Base-by-base conservation (phyloP, 2,797 vertebrate genomes). In the Lindbergichthys nudifrons region DNA sequence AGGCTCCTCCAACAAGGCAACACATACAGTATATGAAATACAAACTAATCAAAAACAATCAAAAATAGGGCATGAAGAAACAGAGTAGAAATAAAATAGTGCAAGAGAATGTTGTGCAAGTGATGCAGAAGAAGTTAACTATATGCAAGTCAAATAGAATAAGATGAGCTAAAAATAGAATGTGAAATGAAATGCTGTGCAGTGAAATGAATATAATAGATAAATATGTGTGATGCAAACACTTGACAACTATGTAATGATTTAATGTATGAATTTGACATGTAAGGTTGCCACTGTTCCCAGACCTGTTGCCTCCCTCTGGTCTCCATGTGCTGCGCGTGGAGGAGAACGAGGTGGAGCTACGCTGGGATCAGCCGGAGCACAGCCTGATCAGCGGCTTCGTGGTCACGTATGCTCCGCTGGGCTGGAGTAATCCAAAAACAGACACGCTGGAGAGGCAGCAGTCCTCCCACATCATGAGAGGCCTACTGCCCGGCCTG, bases 221-320 rank as follows among this genome's bases (percentile, higher is more conserved):
- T 30, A 30, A 30, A 30, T 30, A 30, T 36, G 32, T 36, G 6
- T 8, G 32, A 36, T 36, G 32, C 8, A 36, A 36, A 36, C 32
- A 36, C 6, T 36, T 36, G 32, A 62, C 73, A 75, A 23, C 62
- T 62, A 51, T 70, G 57, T 73, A 62, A 62, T 58, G 16, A 63
- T 79, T 62, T n/a, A 78, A 73, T 16, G 51, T 61, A 66, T 70
- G 75, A 57, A 78, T 84, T 63, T 72, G 62, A 87, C 75, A 85
- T 81, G 54, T 81, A 76, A 71, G 75, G 73, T 90, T 91, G 83
- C 72, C 45, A 88, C 84, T 91, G 86, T 89, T 83, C 87, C 91
- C 94, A 99, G 98, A 98, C 90, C 95, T 99, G 92, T 82, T 96
- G 92, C 98, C 98, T 68, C 98, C 98, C 39, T 96, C 96, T 23